Evolutionary conservation across 2,797 vertebrate species (phyloP).

Genomic region (Malurus leucopterus): DNA sequence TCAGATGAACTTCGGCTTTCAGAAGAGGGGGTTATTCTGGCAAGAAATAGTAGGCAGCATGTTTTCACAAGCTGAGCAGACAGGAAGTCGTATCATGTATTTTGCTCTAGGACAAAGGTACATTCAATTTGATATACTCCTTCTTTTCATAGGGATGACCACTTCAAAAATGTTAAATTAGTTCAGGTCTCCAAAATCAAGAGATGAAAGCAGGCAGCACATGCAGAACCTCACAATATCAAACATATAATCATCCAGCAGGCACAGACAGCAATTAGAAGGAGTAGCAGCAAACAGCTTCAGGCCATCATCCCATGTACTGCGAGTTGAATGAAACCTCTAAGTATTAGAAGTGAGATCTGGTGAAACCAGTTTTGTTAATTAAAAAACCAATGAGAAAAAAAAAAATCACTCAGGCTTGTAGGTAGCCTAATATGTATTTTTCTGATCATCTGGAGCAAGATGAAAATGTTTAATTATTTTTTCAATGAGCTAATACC

Average conservation of each 20-base stretch:
- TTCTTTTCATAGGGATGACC: not conserved
- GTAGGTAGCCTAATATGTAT: not conserved
- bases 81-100: not conserved
- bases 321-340: not conserved
- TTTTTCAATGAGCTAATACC: not conserved
- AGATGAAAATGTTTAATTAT: not conserved
- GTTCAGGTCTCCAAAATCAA: not conserved
- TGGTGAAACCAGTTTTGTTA: not conserved
- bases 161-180: slow-evolving; percentile 15
- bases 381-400: not conserved
- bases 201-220: not conserved
- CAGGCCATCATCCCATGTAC: not conserved
- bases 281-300: not conserved
- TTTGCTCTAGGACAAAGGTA: not conserved
- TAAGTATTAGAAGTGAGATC: not conserved
- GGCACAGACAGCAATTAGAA: not conserved
- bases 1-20: not conserved
- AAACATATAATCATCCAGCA: not conserved
- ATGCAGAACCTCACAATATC: not conserved
- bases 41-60: not conserved
- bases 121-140: not conserved
- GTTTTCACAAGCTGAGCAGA: not conserved
- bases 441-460: not conserved
- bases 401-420: not conserved
- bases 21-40: not conserved